phyloP scores from a whole-genome alignment of 2,113 vertebrate genomes.

The Clarias magur region DNA sequence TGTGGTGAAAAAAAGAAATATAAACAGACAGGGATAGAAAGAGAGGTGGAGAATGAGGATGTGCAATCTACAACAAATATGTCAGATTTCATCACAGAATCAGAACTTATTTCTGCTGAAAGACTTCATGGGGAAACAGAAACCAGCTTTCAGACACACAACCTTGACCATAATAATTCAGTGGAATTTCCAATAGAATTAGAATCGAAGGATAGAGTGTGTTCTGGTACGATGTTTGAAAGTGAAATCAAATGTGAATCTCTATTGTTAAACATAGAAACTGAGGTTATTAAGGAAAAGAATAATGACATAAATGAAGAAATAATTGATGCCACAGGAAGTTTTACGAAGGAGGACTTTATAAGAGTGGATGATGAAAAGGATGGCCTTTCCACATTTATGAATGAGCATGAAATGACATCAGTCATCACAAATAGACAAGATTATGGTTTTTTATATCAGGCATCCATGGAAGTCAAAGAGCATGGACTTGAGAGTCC shows the following conservation, averaged over 20 bases:
- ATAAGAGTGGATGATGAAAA: neutral
- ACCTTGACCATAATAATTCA: neutral
- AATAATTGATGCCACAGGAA: neutral
- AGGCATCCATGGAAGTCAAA: neutral
- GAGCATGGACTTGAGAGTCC: neutral
- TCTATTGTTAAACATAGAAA: neutral
- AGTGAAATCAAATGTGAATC: neutral
- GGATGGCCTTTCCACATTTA: neutral
- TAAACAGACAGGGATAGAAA: neutral
- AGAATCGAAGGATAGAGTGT: neutral
- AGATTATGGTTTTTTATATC: neutral
- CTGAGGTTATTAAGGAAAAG: neutral
- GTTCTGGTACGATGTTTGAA: conserved; percentile 18
- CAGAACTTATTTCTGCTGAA: neutral
- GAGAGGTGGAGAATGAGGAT: neutral
- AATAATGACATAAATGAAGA: neutral
- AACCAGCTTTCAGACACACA: neutral
- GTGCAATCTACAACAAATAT: neutral
- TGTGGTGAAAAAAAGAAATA: neutral
- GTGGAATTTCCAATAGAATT: conserved; percentile 8
- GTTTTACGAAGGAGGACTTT: neutral
- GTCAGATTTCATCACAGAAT: neutral
- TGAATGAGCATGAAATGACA: neutral
- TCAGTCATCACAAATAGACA: neutral
- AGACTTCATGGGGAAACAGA: neutral